Conservation (phyloP, 2,113 vertebrate genomes). For the Centrocercus urophasianus region DNA sequence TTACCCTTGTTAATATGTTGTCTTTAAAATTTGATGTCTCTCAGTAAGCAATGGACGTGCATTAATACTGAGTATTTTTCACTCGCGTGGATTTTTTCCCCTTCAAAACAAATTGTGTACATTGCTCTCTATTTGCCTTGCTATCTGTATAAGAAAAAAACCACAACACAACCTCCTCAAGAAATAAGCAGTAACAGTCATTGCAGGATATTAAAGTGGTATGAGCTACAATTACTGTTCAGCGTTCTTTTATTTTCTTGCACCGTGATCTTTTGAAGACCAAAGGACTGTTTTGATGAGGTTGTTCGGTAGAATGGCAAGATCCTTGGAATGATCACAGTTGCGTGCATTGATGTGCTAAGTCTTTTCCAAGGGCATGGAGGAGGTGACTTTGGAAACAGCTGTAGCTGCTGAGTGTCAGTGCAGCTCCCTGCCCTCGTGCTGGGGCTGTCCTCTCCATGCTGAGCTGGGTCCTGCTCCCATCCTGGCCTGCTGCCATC, state of each 20-base stretch:
- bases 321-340: slow-evolving; percentile 6
- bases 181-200: not conserved
- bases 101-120: not conserved
- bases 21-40: not conserved
- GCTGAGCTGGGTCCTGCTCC: not conserved
- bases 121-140: not conserved
- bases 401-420: not conserved
- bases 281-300: not conserved
- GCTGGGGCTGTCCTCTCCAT: not conserved
- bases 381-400: not conserved
- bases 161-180: not conserved
- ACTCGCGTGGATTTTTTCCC: not conserved
- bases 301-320: not conserved
- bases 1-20: not conserved
- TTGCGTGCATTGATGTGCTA: not conserved
- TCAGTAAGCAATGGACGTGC: not conserved
- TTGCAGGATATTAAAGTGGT: slow-evolving; percentile 66
- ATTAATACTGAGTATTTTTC: not conserved
- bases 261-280: not conserved
- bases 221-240: not conserved
- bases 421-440: not conserved
- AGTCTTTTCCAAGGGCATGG: not conserved
- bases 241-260: not conserved
- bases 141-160: not conserved
- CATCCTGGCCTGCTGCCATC: rapidly evolving